A percentile compares a stretch with the other conserved stretches of the same genome.
Conservation (phyloP, 1,140 invertebrate species). For the Wiebesia pumilae region DNA sequence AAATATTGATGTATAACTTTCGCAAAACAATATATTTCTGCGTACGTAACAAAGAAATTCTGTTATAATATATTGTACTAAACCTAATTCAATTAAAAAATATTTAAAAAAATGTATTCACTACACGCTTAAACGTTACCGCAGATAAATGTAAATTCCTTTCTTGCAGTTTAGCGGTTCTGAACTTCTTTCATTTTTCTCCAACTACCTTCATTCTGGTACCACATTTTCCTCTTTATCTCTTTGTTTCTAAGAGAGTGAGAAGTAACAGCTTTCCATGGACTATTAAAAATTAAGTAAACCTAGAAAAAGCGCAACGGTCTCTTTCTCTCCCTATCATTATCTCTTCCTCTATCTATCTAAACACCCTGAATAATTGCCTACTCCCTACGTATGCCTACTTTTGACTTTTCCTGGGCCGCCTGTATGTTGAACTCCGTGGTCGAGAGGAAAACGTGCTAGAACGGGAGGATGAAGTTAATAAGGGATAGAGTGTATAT, state of each 20-base stretch:
- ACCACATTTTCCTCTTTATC: neutral
- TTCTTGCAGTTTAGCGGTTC: constrained; percentile 12
- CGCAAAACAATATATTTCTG: too few species aligned
- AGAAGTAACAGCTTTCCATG: constrained; percentile 34
- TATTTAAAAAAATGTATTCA: too few species aligned
- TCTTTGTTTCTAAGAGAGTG: neutral
- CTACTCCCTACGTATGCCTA: constrained; percentile 37
- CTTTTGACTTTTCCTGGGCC: constrained; percentile 41
- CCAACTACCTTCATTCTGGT: neutral
- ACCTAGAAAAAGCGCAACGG: neutral
- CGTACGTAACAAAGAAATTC: too few species aligned
- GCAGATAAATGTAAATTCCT: neutral
- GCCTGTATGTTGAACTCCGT: constrained; percentile 7
- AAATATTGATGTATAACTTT: too few species aligned
- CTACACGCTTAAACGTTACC: too few species aligned
- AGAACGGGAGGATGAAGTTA: constrained; percentile 27
- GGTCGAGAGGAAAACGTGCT: constrained; percentile 40
- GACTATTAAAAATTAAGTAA: constrained; percentile 51
- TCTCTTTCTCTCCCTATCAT: neutral
- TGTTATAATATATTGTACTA: too few species aligned
- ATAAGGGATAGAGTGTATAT: neutral
- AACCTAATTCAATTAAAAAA: too few species aligned
- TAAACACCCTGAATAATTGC: constrained; percentile 49
- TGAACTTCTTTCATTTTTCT: constrained; percentile 25
- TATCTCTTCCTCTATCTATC: neutral